Conservation (phyloP, 2,113 vertebrate genomes). For the Mus spicilegus region DNA sequence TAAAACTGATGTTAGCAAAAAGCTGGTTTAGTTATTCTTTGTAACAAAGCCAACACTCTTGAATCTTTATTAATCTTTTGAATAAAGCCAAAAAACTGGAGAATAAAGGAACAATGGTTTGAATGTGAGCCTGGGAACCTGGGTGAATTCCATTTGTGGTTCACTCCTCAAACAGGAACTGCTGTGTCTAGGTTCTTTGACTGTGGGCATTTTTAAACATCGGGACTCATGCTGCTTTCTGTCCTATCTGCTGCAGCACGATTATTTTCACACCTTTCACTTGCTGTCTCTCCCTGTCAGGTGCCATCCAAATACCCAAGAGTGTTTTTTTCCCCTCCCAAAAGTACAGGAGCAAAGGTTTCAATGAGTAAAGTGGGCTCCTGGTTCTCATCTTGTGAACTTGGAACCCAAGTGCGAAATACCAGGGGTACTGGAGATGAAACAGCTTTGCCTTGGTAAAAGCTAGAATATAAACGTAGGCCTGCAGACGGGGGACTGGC, state of each 20-base stretch:
- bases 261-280: neutral
- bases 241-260: neutral
- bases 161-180: neutral
- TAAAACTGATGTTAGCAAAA: constrained; percentile 72
- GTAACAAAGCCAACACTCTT: constrained; percentile 56
- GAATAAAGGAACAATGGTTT: constrained; percentile 70
- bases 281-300: neutral
- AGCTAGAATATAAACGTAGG: neutral
- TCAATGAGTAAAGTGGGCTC: neutral
- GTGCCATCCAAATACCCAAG: neutral
- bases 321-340: neutral
- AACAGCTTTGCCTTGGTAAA: neutral
- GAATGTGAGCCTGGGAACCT: constrained; percentile 41
- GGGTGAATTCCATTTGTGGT: constrained; percentile 11
- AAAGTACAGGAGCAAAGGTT: neutral
- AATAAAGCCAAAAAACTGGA: constrained; percentile 61
- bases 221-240: neutral
- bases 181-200: neutral
- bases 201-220: neutral
- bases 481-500: neutral
- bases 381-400: neutral
- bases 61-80: constrained; percentile 69
- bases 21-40: constrained; percentile 57
- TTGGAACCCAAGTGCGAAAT: neutral
- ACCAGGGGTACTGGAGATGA: neutral